These are phyloP conservation scores for Paradoxurus hermaphroditus DNA, from an alignment of 2,113 vertebrate species.

Conservation along the genomic window DNA sequence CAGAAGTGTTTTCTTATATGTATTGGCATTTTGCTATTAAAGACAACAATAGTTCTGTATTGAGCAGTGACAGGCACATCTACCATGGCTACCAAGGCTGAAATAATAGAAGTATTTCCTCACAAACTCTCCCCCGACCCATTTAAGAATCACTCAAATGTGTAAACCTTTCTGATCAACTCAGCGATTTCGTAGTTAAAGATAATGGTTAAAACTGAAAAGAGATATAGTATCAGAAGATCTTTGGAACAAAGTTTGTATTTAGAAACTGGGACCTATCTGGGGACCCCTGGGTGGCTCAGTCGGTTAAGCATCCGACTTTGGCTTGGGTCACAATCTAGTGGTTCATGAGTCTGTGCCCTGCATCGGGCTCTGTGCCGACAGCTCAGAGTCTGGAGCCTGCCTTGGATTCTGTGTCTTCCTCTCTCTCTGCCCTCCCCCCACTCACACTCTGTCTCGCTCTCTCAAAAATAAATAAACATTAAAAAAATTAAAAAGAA, in stretches of 20 bases:
- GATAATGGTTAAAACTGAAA: conserved; percentile 31
- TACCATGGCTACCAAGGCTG: not conserved
- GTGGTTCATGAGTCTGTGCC: too few relatives aligned
- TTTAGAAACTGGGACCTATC: conserved; percentile 18
- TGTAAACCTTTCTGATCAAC: not conserved
- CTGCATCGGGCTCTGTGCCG: too few relatives aligned
- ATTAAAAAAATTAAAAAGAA: too few relatives aligned
- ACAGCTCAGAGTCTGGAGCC: too few relatives aligned
- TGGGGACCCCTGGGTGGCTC: too few relatives aligned
- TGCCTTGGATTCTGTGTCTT: too few relatives aligned
- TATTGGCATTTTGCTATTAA: not conserved
- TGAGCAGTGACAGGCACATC: not conserved
- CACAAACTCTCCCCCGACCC: not conserved
- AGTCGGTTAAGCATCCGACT: too few relatives aligned
- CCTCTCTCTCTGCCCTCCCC: too few relatives aligned
- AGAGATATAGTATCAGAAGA: not conserved
- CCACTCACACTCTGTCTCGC: too few relatives aligned
- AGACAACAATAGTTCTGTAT: not conserved
- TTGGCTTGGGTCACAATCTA: too few relatives aligned
- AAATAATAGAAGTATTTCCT: not conserved
- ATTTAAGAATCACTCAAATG: not conserved
- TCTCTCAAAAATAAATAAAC: too few relatives aligned
- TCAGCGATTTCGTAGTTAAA: conserved; percentile 26
- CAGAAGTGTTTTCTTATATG: not conserved
- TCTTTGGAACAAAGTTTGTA: conserved; percentile 14